Evolutionary conservation across 2,888 invertebrate species (phyloP).

Genomic region (Chymomyza fuscimana): DNA sequence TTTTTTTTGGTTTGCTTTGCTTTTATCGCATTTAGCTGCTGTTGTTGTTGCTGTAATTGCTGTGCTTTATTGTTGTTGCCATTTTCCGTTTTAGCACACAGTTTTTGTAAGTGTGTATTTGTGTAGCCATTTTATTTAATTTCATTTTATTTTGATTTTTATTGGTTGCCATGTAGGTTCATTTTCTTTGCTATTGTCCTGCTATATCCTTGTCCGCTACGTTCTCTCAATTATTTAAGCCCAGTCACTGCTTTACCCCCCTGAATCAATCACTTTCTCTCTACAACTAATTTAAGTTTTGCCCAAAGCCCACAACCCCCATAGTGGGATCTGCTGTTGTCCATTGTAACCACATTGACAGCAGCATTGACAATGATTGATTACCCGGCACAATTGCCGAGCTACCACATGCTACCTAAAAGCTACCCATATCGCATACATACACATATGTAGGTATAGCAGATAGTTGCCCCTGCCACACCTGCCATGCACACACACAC

Average conservation of each 20-base stretch:
- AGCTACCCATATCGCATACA: neutral
- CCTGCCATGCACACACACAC: slow-evolving; percentile 31
- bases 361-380: slow-evolving; percentile 77
- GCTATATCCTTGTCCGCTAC: no score
- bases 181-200: slow-evolving; percentile 34
- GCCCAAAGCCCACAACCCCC: neutral
- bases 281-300: slow-evolving; percentile 57
- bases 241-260: neutral
- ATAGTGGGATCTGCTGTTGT: neutral
- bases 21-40: slow-evolving; percentile 11
- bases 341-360: slow-evolving; percentile 65
- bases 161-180: slow-evolving; percentile 62
- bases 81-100: slow-evolving; percentile 31
- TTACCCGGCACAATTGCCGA: slow-evolving; percentile 56
- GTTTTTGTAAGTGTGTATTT: slow-evolving; percentile 27
- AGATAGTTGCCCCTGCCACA: slow-evolving; percentile 6
- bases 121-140: slow-evolving; percentile 54
- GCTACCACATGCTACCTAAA: slow-evolving; percentile 39
- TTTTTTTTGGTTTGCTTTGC: neutral
- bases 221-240: no score
- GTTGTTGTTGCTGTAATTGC: slow-evolving; percentile 53
- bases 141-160: slow-evolving; percentile 73
- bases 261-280: neutral
- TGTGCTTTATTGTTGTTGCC: slow-evolving; percentile 47
- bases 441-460: no score